phyloP scores from a whole-genome alignment of 2,888 invertebrate genomes.

The Netelia inedita region DNA sequence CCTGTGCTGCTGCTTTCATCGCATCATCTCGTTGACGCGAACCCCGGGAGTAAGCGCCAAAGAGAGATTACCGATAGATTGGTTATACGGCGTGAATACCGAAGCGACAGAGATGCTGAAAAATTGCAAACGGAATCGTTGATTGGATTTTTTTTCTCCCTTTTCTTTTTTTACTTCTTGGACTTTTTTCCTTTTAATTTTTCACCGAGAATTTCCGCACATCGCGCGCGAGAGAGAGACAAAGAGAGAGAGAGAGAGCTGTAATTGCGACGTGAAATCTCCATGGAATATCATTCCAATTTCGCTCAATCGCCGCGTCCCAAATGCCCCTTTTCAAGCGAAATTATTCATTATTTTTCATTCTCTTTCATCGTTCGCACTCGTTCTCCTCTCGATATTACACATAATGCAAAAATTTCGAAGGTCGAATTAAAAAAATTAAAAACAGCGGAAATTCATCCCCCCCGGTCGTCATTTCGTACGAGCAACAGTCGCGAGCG shows the following conservation, averaged over 20 bases:
- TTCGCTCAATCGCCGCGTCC: slow-evolving; percentile 19
- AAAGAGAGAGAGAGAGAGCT: not conserved
- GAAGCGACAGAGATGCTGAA: slow-evolving; percentile 29
- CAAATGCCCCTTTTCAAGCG: slow-evolving; percentile 11
- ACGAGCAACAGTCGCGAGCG: not conserved
- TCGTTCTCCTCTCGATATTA: not conserved
- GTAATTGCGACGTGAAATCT: slow-evolving; percentile 18
- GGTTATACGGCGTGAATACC: slow-evolving; percentile 45
- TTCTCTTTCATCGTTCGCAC: not conserved
- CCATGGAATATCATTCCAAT: slow-evolving; percentile 30
- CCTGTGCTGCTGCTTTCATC: slow-evolving; percentile 40
- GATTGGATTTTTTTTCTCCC: slow-evolving; percentile 51
- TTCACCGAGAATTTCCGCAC: not conserved
- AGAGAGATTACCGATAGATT: slow-evolving; percentile 46
- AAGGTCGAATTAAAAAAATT: not conserved
- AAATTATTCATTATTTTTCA: slow-evolving; percentile 56
- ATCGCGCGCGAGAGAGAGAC: not conserved
- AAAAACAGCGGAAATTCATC: not conserved
- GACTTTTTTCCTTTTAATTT: slow-evolving; percentile 11
- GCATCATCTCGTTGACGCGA: slow-evolving; percentile 37
- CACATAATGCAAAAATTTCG: not conserved
- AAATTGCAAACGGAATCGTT: slow-evolving; percentile 59
- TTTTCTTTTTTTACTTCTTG: not conserved
- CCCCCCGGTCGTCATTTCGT: not conserved
- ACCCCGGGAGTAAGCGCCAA: slow-evolving; percentile 19